Evolutionary conservation across 1,140 invertebrate genomes (phyloP), one percentile per base, ranked within the genome.

Genomic region (Charaxes varanes): DNA sequence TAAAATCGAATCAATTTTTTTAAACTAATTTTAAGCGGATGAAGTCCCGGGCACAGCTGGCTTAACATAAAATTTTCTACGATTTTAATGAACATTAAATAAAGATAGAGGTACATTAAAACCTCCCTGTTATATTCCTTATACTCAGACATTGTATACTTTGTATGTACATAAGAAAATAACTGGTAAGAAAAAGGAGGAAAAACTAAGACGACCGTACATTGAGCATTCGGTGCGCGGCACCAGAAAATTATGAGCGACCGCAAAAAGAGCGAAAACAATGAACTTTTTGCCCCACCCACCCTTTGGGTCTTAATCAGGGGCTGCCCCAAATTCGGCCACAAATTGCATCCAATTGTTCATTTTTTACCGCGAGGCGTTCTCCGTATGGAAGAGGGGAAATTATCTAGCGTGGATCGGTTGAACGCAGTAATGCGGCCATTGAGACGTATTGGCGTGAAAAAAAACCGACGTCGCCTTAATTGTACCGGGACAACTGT

Each of bases 281-380:
- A 73, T 67, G 56, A 62, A 60, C 46, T 57, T 55, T 49, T 52
- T 36, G 44, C 38, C 40, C 67, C n/a, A n/a, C n/a, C 62, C 61
- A 58, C 62, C 69, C 64, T 61, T 65, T 62, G 47, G 53, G 56
- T 48, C 65, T 63, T 73, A 74, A 82, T 82, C 73, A 78, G 69
- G 64, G 53, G 48, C 58, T 68, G 70, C 58, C 68, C 79, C 48
- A 69, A 78, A 74, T 74, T 82, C 65, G 62, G 65, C 76, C 73
- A 69, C 78, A 83, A 82, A 83, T 83, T 80, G 79, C 79, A 77
- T 70, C 66, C 79, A 78, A 83, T 83, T 80, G 79, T 83, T 80
- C 79, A 77, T 63, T 83, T 80, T 83, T 83, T 79, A 83, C 67
- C 64, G 46, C 62, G 43, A 72, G 57, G 52, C 59, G 58, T 71